These are phyloP conservation scores for Xenentodon cancila DNA, from an alignment of 2,797 vertebrate genomes.

Conservation along the genomic window DNA sequence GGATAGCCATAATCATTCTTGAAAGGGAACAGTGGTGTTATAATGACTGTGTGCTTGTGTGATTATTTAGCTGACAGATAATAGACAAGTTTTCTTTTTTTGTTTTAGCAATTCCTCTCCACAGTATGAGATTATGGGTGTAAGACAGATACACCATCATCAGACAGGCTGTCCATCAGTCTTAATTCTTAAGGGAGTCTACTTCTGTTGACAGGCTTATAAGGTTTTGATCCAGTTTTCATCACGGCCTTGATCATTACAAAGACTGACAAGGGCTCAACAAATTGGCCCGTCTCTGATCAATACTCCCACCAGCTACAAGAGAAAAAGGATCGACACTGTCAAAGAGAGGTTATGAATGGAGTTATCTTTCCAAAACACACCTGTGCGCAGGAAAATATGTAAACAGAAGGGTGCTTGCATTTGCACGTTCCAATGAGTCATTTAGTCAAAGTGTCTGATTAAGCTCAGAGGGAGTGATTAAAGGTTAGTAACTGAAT, in stretches of 20 bases:
- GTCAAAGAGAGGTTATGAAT: accelerated
- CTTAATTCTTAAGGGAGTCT: slow-evolving; percentile 21
- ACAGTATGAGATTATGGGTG: not conserved
- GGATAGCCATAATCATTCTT: not conserved
- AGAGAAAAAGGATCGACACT: not conserved
- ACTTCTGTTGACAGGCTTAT: slow-evolving; percentile 18
- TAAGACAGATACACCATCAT: slow-evolving; percentile 26
- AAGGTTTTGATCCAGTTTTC: slow-evolving; percentile 16
- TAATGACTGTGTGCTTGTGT: too few species aligned
- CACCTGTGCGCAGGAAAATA: too few species aligned
- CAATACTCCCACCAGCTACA: slow-evolving; percentile 20
- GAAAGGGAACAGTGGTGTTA: not conserved
- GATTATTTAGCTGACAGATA: not conserved
- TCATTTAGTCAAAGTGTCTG: not conserved
- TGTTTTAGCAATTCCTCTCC: not conserved
- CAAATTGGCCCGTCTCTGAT: slow-evolving; percentile 23
- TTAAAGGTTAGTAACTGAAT: too few species aligned
- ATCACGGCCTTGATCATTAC: slow-evolving; percentile 24
- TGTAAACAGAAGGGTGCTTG: too few species aligned
- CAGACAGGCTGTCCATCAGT: slow-evolving; percentile 37
- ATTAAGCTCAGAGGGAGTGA: not conserved
- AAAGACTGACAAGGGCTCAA: slow-evolving; percentile 30
- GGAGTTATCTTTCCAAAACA: not conserved
- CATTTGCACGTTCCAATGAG: not conserved
- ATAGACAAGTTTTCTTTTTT: not conserved